Evolutionary conservation across 2,797 vertebrate genomes (phyloP).

Genomic region (Zalophus californianus): DNA sequence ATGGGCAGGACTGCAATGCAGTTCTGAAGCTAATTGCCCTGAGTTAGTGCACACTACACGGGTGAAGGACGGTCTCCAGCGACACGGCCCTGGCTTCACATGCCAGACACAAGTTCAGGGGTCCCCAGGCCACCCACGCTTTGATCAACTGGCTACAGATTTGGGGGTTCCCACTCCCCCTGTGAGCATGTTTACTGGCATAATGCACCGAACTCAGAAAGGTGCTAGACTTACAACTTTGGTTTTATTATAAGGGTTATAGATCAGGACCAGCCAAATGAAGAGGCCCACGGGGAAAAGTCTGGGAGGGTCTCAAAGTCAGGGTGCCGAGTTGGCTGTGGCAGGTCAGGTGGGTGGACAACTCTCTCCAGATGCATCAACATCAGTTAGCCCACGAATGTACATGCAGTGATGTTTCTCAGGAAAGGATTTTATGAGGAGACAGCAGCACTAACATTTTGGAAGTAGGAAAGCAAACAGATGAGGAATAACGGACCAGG

Average conservation of each 20-base stretch:
- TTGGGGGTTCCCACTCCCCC: neutral
- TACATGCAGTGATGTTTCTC: neutral
- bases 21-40: neutral
- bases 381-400: neutral
- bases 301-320: neutral
- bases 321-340: neutral
- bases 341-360: neutral
- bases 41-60: neutral
- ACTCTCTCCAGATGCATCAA: neutral
- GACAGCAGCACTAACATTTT: neutral
- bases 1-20: neutral
- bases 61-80: neutral
- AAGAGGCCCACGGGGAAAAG: neutral
- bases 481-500: neutral
- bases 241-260: neutral
- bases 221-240: neutral
- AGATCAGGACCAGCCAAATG: neutral
- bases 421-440: neutral
- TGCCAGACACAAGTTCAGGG: neutral
- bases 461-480: neutral
- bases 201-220: neutral
- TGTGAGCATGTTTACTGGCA: neutral
- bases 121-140: neutral
- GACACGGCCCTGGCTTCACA: neutral
- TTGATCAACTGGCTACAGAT: neutral